Evolutionary conservation across 2,888 invertebrate species (phyloP).

Genomic region (Lathronympha strigana): DNA sequence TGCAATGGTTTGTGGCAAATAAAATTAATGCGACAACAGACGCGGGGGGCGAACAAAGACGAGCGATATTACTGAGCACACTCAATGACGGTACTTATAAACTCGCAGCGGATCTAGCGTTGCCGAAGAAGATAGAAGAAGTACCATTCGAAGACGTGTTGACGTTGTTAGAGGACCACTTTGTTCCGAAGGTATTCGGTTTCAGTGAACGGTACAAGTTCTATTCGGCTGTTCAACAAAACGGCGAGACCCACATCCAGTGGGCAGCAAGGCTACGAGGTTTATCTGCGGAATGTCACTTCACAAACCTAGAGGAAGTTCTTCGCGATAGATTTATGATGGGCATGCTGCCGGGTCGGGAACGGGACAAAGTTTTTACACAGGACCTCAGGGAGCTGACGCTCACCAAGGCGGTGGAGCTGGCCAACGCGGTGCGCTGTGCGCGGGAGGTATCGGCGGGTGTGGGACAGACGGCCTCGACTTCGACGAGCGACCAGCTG

Average conservation of each 20-base stretch:
- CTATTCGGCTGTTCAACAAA: not conserved
- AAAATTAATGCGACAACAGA: not conserved
- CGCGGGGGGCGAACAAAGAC: not conserved
- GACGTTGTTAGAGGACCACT: not conserved
- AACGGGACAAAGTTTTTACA: constrained; percentile 20
- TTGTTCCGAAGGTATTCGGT: not conserved
- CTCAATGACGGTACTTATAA: not conserved
- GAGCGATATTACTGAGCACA: not conserved
- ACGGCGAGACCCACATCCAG: constrained; percentile 44
- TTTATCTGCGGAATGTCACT: constrained; percentile 29
- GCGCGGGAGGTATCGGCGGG: not conserved
- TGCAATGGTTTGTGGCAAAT: not conserved
- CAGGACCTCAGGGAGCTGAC: not conserved
- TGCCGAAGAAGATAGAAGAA: not conserved
- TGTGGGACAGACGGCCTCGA: not conserved
- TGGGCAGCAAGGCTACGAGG: constrained; percentile 36
- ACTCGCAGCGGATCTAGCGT: not conserved
- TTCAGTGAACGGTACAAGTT: not conserved
- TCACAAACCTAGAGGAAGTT: constrained; percentile 41
- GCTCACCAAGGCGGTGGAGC: constrained; percentile 8
- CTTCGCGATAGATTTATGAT: constrained; percentile 40
- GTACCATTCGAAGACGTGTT: not conserved
- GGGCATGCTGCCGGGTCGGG: constrained; percentile 43
- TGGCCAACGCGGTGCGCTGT: constrained; percentile 18
- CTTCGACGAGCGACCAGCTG: too few relatives aligned